Evolutionary conservation across 2,113 vertebrate genomes (phyloP).

Genomic region (Oncorhynchus clarkii): DNA sequence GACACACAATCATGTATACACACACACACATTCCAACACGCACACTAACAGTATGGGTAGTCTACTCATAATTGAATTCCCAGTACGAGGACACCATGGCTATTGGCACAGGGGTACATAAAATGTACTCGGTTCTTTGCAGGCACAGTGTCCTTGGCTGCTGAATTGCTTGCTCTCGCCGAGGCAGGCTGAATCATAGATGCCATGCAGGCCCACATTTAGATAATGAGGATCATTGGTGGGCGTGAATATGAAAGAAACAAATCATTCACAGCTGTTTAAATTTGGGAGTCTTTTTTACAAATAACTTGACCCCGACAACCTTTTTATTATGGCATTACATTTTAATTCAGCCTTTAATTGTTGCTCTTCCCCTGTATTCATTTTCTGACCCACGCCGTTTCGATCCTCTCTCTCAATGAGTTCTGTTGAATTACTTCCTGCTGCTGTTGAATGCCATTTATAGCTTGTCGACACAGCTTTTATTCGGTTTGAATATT

Average conservation of each 20-base stretch:
- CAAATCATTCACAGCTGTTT: conserved; percentile 12
- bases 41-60: neutral
- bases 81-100: conserved; percentile 8
- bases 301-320: conserved; percentile 37
- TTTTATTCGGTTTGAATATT: conserved; percentile 1
- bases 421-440: neutral
- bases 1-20: no score
- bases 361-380: conserved; percentile 30
- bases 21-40: neutral
- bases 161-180: conserved; percentile 10
- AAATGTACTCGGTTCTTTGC: neutral
- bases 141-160: conserved; percentile 4
- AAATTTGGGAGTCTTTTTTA: conserved; percentile 16
- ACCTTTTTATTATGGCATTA: conserved; percentile 36
- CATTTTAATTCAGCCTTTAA: conserved; percentile 37
- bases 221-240: conserved; percentile 37
- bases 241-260: conserved; percentile 13
- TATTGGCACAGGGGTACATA: neutral
- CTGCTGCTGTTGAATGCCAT: neutral
- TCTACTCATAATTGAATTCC: neutral
- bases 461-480: neutral
- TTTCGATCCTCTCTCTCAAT: neutral
- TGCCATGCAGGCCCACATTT: conserved; percentile 22
- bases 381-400: conserved; percentile 17
- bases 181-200: conserved; percentile 18